Conservation (phyloP, 2,888 invertebrate species). For the Dicyrtomina minuta region DNA sequence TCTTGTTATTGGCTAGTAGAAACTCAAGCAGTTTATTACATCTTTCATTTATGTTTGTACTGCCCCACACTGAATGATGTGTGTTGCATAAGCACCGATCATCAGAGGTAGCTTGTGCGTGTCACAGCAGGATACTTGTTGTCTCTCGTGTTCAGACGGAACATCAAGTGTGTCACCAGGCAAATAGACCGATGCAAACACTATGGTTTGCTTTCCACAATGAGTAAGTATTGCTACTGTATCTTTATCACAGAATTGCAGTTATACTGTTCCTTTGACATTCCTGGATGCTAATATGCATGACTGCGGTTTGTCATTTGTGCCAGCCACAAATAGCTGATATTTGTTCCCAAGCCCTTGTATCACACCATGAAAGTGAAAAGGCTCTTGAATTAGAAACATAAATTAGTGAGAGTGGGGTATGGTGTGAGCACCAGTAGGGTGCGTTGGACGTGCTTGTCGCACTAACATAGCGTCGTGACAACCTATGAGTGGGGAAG, state of each 20-base stretch:
- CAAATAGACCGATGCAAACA: neutral
- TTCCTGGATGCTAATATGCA: neutral
- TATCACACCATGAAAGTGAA: neutral
- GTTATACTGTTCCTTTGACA: neutral
- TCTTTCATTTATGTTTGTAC: conserved; percentile 26
- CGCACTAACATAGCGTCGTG: neutral
- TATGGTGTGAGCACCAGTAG: neutral
- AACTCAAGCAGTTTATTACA: conserved; percentile 30
- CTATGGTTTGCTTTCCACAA: neutral
- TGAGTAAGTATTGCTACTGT: neutral
- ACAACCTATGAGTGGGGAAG: neutral
- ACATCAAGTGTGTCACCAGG: neutral
- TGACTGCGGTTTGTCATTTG: neutral
- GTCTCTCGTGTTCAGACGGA: too few species aligned
- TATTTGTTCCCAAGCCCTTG: neutral
- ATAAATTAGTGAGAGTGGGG: neutral
- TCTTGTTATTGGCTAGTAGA: conserved; percentile 15
- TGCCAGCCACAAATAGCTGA: neutral
- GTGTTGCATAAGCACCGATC: conserved; percentile 33
- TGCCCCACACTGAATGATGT: conserved; percentile 38
- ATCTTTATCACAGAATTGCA: conserved; percentile 6
- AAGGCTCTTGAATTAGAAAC: conserved; percentile 1
- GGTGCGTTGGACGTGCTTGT: neutral
- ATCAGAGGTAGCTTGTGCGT: conserved; percentile 14
- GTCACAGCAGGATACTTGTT: too few species aligned